A percentile compares a stretch with the other conserved stretches of the same genome.
Evolutionary conservation across 2,888 invertebrate species (phyloP).

Genomic region (Neria commutata): DNA sequence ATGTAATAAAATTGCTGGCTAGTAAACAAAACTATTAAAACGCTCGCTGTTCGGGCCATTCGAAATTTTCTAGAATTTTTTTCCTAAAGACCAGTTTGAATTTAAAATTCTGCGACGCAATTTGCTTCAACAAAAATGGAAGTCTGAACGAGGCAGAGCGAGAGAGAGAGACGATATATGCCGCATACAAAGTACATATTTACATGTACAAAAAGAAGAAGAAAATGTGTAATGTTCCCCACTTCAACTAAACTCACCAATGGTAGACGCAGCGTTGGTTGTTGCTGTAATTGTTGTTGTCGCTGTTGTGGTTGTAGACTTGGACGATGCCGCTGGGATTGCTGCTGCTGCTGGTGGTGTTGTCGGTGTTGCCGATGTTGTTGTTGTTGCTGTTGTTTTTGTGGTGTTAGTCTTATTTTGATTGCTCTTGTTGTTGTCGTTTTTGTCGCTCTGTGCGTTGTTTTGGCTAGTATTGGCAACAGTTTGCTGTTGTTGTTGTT

Average conservation of each 20-base stretch:
- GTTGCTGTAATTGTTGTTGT: conserved; percentile 23
- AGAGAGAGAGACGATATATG: background rate
- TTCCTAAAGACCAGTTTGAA: no score
- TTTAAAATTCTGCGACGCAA: no score
- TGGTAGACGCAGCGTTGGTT: conserved; percentile 1
- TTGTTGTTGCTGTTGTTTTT: conserved; percentile 36
- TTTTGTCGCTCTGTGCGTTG: conserved; percentile 19
- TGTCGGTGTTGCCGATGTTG: conserved; percentile 22
- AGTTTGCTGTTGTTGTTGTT: conserved; percentile 53
- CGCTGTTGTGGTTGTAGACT: conserved; percentile 28
- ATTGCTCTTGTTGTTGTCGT: conserved; percentile 16
- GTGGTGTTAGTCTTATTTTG: conserved; percentile 31
- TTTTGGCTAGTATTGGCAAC: conserved; percentile 20
- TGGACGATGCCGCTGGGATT: conserved; percentile 42
- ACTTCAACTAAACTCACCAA: no score
- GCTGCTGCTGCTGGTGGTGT: conserved; percentile 18
- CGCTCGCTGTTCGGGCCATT: no score
- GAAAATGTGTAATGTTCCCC: conserved; percentile 25
- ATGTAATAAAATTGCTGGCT: no score
- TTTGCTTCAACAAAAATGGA: background rate
- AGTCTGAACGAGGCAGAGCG: background rate
- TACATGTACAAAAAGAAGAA: conserved; percentile 19
- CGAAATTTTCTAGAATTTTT: no score
- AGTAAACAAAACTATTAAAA: no score
- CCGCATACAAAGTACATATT: background rate